These are phyloP conservation scores for Danionella cerebrum DNA, from an alignment of 2,113 vertebrate species.

Conservation along the genomic window DNA sequence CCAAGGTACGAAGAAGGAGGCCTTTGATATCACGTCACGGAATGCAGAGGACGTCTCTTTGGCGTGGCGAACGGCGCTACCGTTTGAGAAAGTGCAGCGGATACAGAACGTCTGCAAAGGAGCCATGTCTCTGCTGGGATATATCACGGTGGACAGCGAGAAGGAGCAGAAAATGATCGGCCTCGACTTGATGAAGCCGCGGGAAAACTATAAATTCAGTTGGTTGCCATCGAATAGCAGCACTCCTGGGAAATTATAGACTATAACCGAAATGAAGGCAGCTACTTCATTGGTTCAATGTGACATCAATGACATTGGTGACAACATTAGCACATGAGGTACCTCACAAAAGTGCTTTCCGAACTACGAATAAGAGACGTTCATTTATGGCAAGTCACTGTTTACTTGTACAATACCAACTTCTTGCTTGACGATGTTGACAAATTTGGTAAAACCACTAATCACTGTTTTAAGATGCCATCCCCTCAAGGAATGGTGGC, in stretches of 20 bases:
- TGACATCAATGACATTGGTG: no score
- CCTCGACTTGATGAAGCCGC: conserved; percentile 72
- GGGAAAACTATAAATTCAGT: conserved; percentile 69
- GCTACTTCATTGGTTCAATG: no score
- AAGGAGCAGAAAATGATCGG: conserved; percentile 75
- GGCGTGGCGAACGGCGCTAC: conserved; percentile 80
- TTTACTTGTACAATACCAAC: no score
- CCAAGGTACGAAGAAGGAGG: conserved; percentile 67
- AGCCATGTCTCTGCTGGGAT: conserved; percentile 84
- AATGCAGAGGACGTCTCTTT: conserved; percentile 82
- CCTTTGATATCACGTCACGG: conserved; percentile 83
- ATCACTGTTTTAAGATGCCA: no score
- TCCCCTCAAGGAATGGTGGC: no score
- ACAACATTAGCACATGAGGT: no score
- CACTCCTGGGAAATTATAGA: neutral
- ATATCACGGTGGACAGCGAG: conserved; percentile 71
- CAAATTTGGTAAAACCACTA: no score
- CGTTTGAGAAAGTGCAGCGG: conserved; percentile 69
- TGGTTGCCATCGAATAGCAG: conserved; percentile 65
- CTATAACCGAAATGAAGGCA: no score
- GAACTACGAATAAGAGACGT: no score
- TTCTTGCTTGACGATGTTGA: no score
- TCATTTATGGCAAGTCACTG: no score
- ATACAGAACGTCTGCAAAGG: conserved; percentile 83
- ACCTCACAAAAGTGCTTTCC: no score